phyloP scores from a whole-genome alignment of 1,140 invertebrate genomes.

The Lutraria rhynchaena region DNA sequence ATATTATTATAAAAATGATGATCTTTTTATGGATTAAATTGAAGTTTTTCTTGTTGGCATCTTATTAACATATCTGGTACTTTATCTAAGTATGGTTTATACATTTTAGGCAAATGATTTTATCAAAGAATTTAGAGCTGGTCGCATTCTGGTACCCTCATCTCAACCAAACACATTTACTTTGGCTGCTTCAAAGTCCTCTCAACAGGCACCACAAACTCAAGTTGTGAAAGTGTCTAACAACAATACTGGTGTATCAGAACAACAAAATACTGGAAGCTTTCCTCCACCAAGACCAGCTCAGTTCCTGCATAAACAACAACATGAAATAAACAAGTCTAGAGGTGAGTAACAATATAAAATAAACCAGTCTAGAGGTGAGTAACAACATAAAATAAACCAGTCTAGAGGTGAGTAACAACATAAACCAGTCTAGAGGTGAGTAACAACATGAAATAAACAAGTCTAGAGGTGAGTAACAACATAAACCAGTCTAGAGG shows the following conservation, averaged over 20 bases:
- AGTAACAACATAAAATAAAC: too few relatives aligned
- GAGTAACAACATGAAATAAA: conserved; percentile 18
- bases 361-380: too few relatives aligned
- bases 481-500: too few relatives aligned
- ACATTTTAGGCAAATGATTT: conserved; percentile 70
- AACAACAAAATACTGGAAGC: background rate
- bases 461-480: too few relatives aligned
- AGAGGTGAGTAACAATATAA: background rate
- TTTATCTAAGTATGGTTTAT: conserved; percentile 33
- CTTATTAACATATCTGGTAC: background rate
- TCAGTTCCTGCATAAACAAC: conserved; percentile 46
- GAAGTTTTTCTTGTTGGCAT: background rate
- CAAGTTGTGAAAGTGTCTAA: background rate
- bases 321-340: conserved; percentile 6
- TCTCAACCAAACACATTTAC: conserved; percentile 35
- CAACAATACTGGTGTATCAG: background rate
- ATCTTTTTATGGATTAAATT: too few relatives aligned
- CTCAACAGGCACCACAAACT: conserved; percentile 2
- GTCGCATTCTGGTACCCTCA: conserved; percentile 37
- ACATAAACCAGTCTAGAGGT: too few relatives aligned
- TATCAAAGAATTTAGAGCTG: conserved; percentile 44
- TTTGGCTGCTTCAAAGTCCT: conserved; percentile 15
- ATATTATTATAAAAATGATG: too few relatives aligned
- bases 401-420: too few relatives aligned
- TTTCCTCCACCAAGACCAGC: conserved; percentile 43